Base-by-base conservation (phyloP, 2,888 invertebrate genomes). In the Resseliella maxima region DNA sequence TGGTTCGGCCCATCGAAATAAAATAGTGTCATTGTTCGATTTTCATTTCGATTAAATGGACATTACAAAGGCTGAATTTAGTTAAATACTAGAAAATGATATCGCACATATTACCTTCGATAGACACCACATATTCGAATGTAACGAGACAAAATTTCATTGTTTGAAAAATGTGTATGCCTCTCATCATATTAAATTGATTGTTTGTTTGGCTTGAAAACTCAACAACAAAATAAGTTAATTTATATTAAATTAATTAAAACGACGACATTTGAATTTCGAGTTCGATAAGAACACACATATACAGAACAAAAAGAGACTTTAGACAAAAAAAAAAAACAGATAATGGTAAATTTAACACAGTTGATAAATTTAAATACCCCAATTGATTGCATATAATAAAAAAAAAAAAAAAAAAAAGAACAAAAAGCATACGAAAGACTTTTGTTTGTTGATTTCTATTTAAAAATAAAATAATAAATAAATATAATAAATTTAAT, bases 171-270 rank as follows among this genome's bases (percentile, higher is more conserved):
- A 72, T 31, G 12, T 15, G 15, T 72, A 2, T 31, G 2, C 31
- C 15, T 72, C 15, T 1, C 72, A 72, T 72, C 72, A 35, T 72
- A 31, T 31, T 12, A 59, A 50, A 8, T 31, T 27, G 72, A 72
- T 72, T 72, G 72, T 72, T 72, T 72, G 72, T 72, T 72, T 72
- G 72, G 72, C 3, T 72, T 72, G 72, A 72, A 72, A 27, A 72
- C 72, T 72, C 72, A 72, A 72, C 72, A 72, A 31, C 72, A 72
- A 72, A 72, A 3, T 72, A 72, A n/a, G 72, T 72, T 72, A 72
- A 72, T 72, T 72, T 72, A 72, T 72, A 72, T 72, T 72, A 72
- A 72, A 72, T 72, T 72, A 72, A 72, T 72, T 72, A 5, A 27
- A 72, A 72, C 72, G 72, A 72, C 72, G 31, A 72, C 27, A 15